Conservation (phyloP, 1,140 invertebrate species). For the Microplitis mediator region DNA sequence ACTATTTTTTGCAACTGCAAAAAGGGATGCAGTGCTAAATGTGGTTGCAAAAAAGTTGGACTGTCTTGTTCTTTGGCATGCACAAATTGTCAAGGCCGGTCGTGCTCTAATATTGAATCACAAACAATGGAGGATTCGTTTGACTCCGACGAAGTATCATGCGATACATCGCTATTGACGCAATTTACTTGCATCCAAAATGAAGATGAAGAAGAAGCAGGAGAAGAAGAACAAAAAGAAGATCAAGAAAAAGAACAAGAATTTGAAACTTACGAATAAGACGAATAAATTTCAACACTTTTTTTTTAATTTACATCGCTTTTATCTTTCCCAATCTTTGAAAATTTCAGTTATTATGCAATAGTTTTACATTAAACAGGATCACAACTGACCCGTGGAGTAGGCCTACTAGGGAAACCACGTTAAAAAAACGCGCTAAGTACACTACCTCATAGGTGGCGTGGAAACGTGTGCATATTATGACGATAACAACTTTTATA, state of each 20-base stretch:
- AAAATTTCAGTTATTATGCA: too few species aligned
- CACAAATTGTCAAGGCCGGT: neutral
- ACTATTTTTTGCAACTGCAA: conserved; percentile 5
- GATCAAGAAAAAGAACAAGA: too few species aligned
- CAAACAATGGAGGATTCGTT: neutral
- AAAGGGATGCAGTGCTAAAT: neutral
- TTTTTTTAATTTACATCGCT: too few species aligned
- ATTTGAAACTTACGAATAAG: too few species aligned
- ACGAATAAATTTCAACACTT: too few species aligned
- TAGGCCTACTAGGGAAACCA: too few species aligned
- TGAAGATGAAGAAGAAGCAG: neutral
- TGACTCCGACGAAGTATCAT: neutral
- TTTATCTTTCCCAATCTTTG: too few species aligned
- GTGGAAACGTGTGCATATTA: neutral
- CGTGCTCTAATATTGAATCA: neutral
- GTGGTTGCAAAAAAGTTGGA: conserved; percentile 1
- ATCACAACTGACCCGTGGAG: too few species aligned
- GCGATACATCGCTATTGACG: neutral
- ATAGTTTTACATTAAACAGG: too few species aligned
- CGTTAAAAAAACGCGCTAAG: neutral
- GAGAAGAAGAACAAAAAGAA: neutral
- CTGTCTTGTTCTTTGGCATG: neutral
- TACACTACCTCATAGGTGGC: neutral
- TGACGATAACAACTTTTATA: neutral
- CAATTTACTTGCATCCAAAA: neutral